Percentiles rank a stretch among this genome's conserved stretches.
These are phyloP conservation scores for Hippasteria phrygiana DNA, from an alignment of 53 echinoderm and acorn worm genomes.

Conservation along the genomic window DNA sequence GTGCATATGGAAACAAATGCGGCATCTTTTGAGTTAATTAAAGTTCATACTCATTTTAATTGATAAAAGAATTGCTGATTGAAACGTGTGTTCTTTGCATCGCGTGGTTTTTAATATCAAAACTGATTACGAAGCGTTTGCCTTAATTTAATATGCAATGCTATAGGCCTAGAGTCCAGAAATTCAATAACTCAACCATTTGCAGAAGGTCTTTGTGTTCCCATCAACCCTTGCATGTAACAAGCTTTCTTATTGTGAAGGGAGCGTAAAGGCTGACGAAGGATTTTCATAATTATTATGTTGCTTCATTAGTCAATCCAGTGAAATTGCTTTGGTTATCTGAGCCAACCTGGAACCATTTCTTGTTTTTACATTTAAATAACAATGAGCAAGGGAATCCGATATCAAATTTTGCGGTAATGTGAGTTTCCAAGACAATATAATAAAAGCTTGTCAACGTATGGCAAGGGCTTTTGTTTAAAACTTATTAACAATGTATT, in stretches of 20 bases:
- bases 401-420: too few relatives aligned
- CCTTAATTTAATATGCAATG: not conserved
- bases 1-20: slow-evolving; percentile 10
- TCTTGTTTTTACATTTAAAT: too few relatives aligned
- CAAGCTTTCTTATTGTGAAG: not conserved
- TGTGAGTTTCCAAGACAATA: too few relatives aligned
- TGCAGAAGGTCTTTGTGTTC: not conserved
- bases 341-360: too few relatives aligned
- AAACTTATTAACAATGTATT: too few relatives aligned
- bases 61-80: not conserved
- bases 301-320: too few relatives aligned
- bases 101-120: slow-evolving; percentile 5
- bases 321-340: too few relatives aligned
- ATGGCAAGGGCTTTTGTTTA: too few relatives aligned
- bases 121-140: not conserved
- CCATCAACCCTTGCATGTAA: not conserved
- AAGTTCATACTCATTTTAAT: slow-evolving; percentile 23
- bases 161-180: not conserved
- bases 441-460: too few relatives aligned
- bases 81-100: slow-evolving; percentile 4
- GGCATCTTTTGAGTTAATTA: slow-evolving; percentile 22
- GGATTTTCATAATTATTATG: too few relatives aligned
- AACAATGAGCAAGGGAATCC: too few relatives aligned
- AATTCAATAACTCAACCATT: not conserved
- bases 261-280: too few relatives aligned